Percentiles rank a stretch among this genome's conserved stretches.
phyloP scores from a whole-genome alignment of 2,113 vertebrate genomes.

The Anolis sagrei region DNA sequence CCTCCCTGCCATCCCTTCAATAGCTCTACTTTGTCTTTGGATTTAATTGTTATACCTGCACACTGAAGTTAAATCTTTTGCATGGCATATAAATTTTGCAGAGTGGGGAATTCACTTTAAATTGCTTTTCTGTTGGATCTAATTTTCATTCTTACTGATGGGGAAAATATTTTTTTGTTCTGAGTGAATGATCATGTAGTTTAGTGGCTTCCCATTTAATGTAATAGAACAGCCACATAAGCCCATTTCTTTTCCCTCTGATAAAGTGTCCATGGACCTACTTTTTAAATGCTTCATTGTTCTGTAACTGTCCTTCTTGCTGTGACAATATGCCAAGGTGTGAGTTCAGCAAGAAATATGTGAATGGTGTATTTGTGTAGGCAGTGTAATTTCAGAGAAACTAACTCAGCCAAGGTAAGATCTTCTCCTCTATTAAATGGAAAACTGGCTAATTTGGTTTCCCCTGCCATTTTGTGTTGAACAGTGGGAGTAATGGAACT shows the following conservation, averaged over 20 bases:
- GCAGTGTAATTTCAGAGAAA: not conserved
- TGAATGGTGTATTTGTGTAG: not conserved
- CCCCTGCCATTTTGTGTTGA: not conserved
- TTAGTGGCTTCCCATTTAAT: slow-evolving; percentile 52
- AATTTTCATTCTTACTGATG: slow-evolving; percentile 65
- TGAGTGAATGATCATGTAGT: slow-evolving; percentile 52
- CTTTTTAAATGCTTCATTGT: slow-evolving; percentile 13
- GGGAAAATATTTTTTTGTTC: slow-evolving; percentile 62
- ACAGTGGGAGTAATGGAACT: not conserved
- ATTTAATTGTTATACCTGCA: slow-evolving; percentile 64
- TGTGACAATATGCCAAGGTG: not conserved
- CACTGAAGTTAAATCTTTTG: slow-evolving; percentile 51
- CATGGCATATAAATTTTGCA: slow-evolving; percentile 44
- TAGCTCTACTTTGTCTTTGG: slow-evolving; percentile 49
- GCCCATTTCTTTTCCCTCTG: slow-evolving; percentile 1
- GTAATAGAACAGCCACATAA: slow-evolving; percentile 4
- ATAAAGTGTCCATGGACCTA: not conserved
- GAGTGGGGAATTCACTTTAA: slow-evolving; percentile 52
- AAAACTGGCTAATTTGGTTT: not conserved
- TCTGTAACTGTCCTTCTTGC: not conserved
- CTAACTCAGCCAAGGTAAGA: not conserved
- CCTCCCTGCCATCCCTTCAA: slow-evolving; percentile 7
- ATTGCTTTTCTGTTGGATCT: slow-evolving; percentile 61
- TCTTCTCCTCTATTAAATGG: not conserved
- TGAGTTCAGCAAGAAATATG: not conserved